phyloP scores from a whole-genome alignment of 2,888 invertebrate species.

The Physocephala rufipes region DNA sequence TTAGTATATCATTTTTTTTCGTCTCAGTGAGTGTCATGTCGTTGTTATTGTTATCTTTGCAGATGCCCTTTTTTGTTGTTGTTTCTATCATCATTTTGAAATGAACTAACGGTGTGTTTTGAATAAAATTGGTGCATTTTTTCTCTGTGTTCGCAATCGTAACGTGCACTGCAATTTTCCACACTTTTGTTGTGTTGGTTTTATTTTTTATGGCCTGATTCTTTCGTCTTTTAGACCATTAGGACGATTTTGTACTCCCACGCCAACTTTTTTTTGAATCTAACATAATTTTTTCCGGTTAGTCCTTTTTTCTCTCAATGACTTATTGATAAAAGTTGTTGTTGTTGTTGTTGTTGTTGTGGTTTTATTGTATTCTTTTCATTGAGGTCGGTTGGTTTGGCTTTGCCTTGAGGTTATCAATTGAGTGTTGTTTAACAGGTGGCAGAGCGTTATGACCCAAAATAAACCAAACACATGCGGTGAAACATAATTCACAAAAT shows the following conservation, averaged over 20 bases:
- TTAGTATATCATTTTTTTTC: constrained; percentile 22
- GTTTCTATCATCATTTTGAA: constrained; percentile 15
- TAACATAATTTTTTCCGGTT: neutral
- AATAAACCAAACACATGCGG: constrained; percentile 38
- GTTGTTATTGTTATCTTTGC: constrained; percentile 6
- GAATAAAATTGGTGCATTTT: constrained; percentile 51
- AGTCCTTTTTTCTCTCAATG: neutral
- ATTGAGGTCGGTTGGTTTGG: neutral
- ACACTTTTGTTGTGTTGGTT: constrained; percentile 30
- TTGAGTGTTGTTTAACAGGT: constrained; percentile 55
- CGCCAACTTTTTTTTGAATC: neutral
- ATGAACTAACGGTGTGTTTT: constrained; percentile 16
- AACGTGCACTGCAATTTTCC: constrained; percentile 31
- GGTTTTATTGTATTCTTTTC: constrained; percentile 31
- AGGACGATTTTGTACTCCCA: too few relatives aligned
- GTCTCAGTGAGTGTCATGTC: neutral
- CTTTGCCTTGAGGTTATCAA: constrained; percentile 22
- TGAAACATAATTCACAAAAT: constrained; percentile 57
- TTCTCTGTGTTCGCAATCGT: too few relatives aligned
- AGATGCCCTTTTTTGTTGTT: neutral
- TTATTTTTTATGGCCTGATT: constrained; percentile 16
- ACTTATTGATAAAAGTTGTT: neutral
- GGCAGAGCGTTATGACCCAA: constrained; percentile 46
- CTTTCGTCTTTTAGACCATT: neutral
- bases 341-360: neutral